Base-by-base conservation (phyloP, 2,888 invertebrate species). In the Drosophila nigricruria region DNA sequence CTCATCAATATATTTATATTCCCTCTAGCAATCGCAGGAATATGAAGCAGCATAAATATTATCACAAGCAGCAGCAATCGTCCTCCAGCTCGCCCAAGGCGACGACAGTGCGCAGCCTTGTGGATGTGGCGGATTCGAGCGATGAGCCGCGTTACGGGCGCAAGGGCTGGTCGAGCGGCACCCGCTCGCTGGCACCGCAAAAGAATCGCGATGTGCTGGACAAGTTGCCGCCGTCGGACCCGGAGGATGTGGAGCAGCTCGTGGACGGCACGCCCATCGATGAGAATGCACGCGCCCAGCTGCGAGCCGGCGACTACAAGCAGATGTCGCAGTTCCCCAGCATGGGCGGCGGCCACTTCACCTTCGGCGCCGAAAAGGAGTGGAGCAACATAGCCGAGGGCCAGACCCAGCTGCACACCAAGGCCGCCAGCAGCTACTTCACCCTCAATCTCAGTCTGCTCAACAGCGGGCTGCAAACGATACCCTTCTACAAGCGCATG, bases 401-500 rank as follows among this genome's bases (percentile, higher is more conserved):
- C 8, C 82, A 79, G n/a, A 69, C 70, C 0, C 73, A 89, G 6
- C 77, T 92, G 2, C 89, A 92, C 18, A 92, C 88, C 6, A 88
- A 87, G 4, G 87, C 91, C 18, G 90, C 89, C 12, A 87, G 91
- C 34, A 90, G 93, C 47, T 93, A 93, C 65, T 94, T 94, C 34
- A 93, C 92, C 0, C 77, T 94, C 1, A 92, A 94, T 76, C 82
- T 93, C 2, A 91, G 91, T 23, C 80, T 91, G 2, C 82, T 94
- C 1, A 92, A 92, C 32, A 88, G 88, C 23, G 93, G 93, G 0
- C 81, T 94, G n/a, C 88, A 91, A 64, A 93, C 93, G n/a, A 92
- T 94, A 73, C 93, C 94, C 0, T 94, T 93, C 69, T 92, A 93
- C 77, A 92, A 93, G 61, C 93, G 93, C 16, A 81, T 93, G 81